Evolutionary conservation across 2,888 invertebrate genomes (phyloP).

Genomic region (Zaprionus bogoriensis): DNA sequence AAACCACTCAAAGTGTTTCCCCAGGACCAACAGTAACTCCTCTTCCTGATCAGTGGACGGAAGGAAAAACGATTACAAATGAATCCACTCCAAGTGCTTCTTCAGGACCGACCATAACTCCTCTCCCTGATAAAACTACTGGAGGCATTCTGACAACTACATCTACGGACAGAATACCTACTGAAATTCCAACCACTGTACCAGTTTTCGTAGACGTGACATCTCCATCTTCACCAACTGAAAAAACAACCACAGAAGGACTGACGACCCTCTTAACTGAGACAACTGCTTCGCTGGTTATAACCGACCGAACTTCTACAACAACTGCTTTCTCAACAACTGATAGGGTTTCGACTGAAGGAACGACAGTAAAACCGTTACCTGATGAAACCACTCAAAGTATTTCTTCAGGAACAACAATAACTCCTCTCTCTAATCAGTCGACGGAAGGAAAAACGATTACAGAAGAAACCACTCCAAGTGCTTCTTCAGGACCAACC

Average conservation of each 20-base stretch:
- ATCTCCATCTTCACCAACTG: not conserved
- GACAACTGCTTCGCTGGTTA: not conserved
- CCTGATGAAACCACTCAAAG: not conserved
- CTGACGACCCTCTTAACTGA: not conserved
- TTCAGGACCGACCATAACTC: not conserved
- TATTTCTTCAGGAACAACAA: not conserved
- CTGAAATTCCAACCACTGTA: not conserved
- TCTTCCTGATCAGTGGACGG: no score
- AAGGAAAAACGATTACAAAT: not conserved
- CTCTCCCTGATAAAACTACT: not conserved
- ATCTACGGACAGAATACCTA: no score
- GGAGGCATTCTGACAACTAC: not conserved
- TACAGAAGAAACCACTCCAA: constrained; percentile 2
- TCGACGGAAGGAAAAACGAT: not conserved
- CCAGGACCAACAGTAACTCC: not conserved
- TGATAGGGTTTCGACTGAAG: constrained; percentile 2
- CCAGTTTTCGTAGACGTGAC: not conserved
- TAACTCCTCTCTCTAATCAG: no score
- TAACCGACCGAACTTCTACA: no score
- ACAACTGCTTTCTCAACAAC: constrained; percentile 15
- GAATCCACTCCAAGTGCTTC: not conserved
- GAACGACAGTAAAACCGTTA: no score
- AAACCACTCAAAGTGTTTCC: not conserved
- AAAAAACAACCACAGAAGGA: not conserved
- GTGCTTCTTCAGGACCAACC: not conserved